Conservation (phyloP, 2,888 invertebrate genomes). For the Synanthedon formicaeformis region DNA sequence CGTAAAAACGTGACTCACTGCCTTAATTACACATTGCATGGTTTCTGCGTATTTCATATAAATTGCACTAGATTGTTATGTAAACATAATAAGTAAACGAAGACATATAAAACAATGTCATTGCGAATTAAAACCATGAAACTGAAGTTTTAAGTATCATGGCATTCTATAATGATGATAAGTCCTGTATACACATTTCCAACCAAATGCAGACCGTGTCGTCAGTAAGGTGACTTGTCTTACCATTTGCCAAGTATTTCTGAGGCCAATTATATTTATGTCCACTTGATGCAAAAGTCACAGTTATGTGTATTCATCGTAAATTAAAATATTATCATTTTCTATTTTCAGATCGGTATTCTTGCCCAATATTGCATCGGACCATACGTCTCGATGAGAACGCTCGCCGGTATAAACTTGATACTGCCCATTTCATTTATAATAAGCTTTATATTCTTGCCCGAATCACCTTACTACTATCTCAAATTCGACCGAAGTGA, state of each 20-base stretch:
- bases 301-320: too few relatives aligned
- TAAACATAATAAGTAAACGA: too few relatives aligned
- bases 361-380: constrained; percentile 73
- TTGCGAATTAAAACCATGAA: too few relatives aligned
- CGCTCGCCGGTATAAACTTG: constrained; percentile 67
- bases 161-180: too few relatives aligned
- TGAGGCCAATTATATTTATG: neutral
- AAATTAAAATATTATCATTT: neutral
- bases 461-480: constrained; percentile 76
- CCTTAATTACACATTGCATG: constrained; percentile 20
- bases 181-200: too few relatives aligned
- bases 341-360: constrained; percentile 67
- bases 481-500: constrained; percentile 63
- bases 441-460: constrained; percentile 70
- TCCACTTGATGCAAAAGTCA: neutral
- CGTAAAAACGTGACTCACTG: constrained; percentile 33
- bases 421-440: constrained; percentile 69
- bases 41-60: neutral
- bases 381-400: constrained; percentile 66
- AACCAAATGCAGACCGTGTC: too few relatives aligned
- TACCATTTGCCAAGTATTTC: neutral
- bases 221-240: neutral
- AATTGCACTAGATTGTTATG: too few relatives aligned
- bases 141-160: too few relatives aligned
- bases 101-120: too few relatives aligned